Percentiles rank a stretch among this genome's conserved stretches.
These are phyloP conservation scores for Sinelater perroti DNA, from an alignment of 2,888 invertebrate genomes.

Conservation along the genomic window DNA sequence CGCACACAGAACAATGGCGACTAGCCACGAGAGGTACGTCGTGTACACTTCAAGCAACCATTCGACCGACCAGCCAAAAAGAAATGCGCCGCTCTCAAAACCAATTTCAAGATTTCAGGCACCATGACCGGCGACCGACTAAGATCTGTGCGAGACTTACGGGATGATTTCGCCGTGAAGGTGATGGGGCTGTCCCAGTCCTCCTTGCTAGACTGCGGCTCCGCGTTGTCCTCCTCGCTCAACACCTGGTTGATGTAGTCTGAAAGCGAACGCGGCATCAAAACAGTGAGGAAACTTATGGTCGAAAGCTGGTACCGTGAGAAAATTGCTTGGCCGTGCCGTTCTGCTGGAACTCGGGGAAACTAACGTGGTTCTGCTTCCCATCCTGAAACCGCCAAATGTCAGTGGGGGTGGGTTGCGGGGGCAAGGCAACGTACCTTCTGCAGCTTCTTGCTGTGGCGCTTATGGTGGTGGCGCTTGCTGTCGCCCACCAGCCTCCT, in stretches of 20 bases:
- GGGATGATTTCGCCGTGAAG: constrained; percentile 88
- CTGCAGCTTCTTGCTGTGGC: constrained; percentile 84
- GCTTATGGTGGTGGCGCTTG: constrained; percentile 76
- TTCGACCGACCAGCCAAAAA: constrained; percentile 8
- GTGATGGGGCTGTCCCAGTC: constrained; percentile 90
- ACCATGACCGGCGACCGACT: too few relatives aligned
- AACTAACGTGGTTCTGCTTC: constrained; percentile 87
- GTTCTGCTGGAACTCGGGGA: constrained; percentile 89
- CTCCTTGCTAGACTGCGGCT: constrained; percentile 67
- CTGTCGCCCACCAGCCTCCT: constrained; percentile 86
- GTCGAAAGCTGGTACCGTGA: constrained; percentile 70
- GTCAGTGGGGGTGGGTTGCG: too few relatives aligned
- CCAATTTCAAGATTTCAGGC: too few relatives aligned
- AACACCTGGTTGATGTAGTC: constrained; percentile 88
- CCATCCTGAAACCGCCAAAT: constrained; percentile 75
- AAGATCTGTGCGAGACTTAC: too few relatives aligned
- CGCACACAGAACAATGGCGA: too few relatives aligned
- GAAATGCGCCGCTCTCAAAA: not conserved
- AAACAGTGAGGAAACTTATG: not conserved
- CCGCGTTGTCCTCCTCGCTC: constrained; percentile 69
- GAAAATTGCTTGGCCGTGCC: constrained; percentile 88
- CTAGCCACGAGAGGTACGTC: too few relatives aligned
- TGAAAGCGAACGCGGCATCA: not conserved
- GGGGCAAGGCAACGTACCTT: constrained; percentile 74
- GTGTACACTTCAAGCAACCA: constrained; percentile 10